Conservation (phyloP, 2,797 vertebrate species). For the Myiothlypis coronata region DNA sequence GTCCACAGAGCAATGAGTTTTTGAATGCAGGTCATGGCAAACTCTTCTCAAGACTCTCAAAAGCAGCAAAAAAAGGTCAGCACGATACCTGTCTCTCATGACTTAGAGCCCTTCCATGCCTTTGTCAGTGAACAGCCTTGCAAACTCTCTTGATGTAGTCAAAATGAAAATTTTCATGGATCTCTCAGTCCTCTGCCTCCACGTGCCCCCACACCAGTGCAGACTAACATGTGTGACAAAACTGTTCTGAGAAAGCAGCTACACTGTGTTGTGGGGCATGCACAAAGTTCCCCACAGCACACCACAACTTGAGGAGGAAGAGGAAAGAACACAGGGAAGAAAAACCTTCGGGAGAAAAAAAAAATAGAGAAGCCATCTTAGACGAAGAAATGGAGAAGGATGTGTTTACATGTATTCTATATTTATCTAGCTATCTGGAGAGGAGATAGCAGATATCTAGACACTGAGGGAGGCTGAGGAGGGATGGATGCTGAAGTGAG, state of each 20-base stretch:
- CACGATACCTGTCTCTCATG: neutral
- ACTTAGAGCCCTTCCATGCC: neutral
- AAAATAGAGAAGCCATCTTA: neutral
- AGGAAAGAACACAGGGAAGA: neutral
- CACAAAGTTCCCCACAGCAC: neutral
- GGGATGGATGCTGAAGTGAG: neutral
- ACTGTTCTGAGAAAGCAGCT: neutral
- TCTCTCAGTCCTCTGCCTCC: neutral
- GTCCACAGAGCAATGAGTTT: neutral
- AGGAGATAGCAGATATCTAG: neutral
- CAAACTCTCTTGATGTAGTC: neutral
- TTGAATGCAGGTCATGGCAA: neutral
- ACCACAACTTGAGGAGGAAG: neutral
- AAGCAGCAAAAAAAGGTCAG: neutral
- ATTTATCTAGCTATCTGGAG: neutral
- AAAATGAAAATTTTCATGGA: neutral
- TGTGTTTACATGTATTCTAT: neutral
- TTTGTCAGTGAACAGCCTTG: neutral
- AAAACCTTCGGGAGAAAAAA: neutral
- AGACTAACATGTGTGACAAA: neutral
- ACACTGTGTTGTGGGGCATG: accelerated
- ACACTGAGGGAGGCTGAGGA: neutral
- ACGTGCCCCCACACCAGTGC: accelerated
- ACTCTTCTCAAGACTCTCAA: neutral
- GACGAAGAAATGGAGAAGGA: neutral